phyloP scores from a whole-genome alignment of 2,113 vertebrate species.

The Manacus vitellinus region DNA sequence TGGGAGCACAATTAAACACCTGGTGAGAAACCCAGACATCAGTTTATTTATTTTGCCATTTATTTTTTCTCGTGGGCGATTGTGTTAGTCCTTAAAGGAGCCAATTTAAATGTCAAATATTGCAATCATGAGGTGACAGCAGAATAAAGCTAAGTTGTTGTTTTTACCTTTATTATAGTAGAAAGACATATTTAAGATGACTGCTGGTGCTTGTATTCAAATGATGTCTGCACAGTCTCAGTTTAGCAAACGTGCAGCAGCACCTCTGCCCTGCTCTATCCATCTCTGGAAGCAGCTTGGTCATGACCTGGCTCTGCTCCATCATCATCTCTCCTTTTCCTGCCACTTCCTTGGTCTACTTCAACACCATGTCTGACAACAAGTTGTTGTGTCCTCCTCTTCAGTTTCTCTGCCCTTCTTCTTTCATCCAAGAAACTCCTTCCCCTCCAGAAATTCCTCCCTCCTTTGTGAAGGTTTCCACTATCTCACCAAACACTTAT shows the following conservation, averaged over 20 bases:
- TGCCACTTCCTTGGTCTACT: background rate
- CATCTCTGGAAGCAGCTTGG: background rate
- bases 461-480: background rate
- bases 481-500: background rate
- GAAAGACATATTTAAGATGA: background rate
- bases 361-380: background rate
- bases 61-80: background rate
- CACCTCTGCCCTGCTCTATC: background rate
- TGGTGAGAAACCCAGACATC: background rate
- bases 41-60: background rate
- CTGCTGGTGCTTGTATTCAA: background rate
- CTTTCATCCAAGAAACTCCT: background rate
- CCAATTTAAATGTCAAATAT: background rate
- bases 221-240: background rate
- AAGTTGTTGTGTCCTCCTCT: background rate
- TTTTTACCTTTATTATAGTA: background rate
- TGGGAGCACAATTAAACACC: background rate
- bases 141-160: background rate
- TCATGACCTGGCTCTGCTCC: background rate
- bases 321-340: background rate
- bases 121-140: background rate
- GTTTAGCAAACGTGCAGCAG: background rate
- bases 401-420: background rate
- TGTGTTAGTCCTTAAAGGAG: background rate
- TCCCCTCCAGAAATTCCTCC: background rate